Base-by-base conservation (phyloP, 2,888 invertebrate species). In the Timema podura region DNA sequence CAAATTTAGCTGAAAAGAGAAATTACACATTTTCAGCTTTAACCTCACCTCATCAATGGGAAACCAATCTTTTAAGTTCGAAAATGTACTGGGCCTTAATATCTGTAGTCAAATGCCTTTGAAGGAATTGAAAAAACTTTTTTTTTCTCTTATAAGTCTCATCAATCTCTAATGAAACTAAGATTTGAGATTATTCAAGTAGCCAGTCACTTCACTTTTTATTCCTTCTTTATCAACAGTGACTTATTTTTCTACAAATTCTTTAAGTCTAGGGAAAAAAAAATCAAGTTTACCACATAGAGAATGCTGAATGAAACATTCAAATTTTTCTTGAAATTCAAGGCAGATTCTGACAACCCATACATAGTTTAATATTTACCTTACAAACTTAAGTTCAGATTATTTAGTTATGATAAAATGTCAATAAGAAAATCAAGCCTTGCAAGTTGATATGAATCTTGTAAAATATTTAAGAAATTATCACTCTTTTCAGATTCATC, bases 291-390 rank as follows among this genome's bases (percentile, higher is more conserved):
- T 57, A n/a, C 57, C 2, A 57, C 3, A 57, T 30, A 57, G 5
- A 57, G 11, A 57, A 57, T 57, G 15, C 57, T 57, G 57, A 57
- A 57, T 6, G 30, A 57, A 57, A 2, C 15, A 57, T 57, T 57
- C 57, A 57, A 57, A 16, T 57, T 16, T 57, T 57, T 15, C 6
- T 57, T 57, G 6, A 57, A 57, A 57, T 2, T 57, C 15, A 57
- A 57, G 57, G 30, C 57, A 2, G 7, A 6, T 57, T 57, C 11
- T 6, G 5, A 6, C 15, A 57, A 57, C 57, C 2, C 5, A 57
- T 30, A 57, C 15, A 5, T 57, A 57, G 11, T 57, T 57, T 57
- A 5, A n/a, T n/a, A n/a, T 57, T 57, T 57, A 57, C 57, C 57
- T 57, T 57, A 6, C 6, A 10, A 57, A 57, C 57, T 1, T 30